Percentiles rank a stretch among this genome's conserved stretches.
Evolutionary conservation across 2,888 invertebrate species (phyloP).

Genomic region (Catonia carolina): DNA sequence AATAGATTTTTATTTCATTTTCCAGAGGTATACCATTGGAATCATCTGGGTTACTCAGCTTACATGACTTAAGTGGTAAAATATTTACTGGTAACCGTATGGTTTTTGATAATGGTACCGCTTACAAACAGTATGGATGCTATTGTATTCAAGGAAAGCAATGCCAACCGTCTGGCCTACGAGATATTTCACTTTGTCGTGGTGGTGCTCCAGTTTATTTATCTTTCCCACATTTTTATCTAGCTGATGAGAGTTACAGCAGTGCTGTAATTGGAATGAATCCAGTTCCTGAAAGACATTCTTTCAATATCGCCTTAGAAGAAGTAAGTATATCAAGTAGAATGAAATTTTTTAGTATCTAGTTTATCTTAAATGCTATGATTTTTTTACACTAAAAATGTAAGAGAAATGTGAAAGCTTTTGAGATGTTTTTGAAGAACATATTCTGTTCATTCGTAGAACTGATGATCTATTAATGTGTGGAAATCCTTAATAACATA

Average conservation of each 20-base stretch:
- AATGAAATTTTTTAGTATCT: too few species aligned
- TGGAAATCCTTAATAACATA: too few species aligned
- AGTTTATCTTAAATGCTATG: too few species aligned
- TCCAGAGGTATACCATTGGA: too few species aligned
- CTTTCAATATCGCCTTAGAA: constrained; percentile 53
- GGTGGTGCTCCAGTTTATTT: constrained; percentile 44
- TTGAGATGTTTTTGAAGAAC: background rate
- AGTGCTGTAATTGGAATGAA: constrained; percentile 42
- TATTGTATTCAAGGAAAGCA: constrained; percentile 49
- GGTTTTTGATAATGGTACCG: constrained; percentile 65
- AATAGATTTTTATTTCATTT: too few species aligned
- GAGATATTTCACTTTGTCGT: constrained; percentile 39
- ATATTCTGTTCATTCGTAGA: background rate
- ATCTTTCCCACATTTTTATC: constrained; percentile 46
- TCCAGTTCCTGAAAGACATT: constrained; percentile 41
- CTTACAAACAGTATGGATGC: constrained; percentile 55
- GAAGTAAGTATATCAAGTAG: constrained; percentile 50
- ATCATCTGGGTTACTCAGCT: constrained; percentile 4
- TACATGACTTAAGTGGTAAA: constrained; percentile 49
- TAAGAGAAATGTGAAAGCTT: too few species aligned
- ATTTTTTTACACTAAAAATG: too few species aligned
- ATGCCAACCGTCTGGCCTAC: constrained; percentile 36
- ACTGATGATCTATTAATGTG: too few species aligned
- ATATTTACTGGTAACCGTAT: constrained; percentile 53
- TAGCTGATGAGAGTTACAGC: constrained; percentile 41